Evolutionary conservation across 2,888 invertebrate species (phyloP).

Genomic region (Sarcophaga rosellei): DNA sequence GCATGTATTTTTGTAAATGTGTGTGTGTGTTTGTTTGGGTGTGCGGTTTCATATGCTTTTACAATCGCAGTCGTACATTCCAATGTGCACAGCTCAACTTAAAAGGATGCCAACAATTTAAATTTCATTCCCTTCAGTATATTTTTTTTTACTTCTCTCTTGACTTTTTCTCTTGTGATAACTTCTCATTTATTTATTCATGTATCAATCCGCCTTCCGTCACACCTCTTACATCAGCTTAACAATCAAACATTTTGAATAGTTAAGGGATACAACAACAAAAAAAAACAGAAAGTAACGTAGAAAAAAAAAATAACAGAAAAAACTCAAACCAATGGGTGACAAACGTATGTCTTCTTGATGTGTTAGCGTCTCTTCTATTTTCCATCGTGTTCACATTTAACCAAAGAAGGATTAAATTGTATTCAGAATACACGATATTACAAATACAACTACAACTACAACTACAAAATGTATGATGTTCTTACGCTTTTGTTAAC

Average conservation of each 20-base stretch:
- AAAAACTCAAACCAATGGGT: slow-evolving; percentile 16
- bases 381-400: slow-evolving; percentile 21
- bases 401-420: slow-evolving; percentile 34
- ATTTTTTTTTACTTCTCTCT: not conserved
- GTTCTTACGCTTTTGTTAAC: not conserved
- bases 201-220: slow-evolving; percentile 2
- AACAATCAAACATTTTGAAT: not conserved
- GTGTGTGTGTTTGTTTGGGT: not conserved
- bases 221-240: not conserved
- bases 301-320: not conserved
- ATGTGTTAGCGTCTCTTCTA: slow-evolving; percentile 33
- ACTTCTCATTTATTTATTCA: slow-evolving; percentile 9
- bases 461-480: not conserved
- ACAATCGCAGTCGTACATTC: slow-evolving; percentile 20
- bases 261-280: not conserved
- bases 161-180: not conserved
- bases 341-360: slow-evolving; percentile 43
- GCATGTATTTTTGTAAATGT: not conserved
- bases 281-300: not conserved
- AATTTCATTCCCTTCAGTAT: slow-evolving; percentile 33
- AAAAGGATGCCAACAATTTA: slow-evolving; percentile 57
- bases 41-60: not conserved
- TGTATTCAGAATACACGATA: slow-evolving; percentile 7
- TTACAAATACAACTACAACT: not conserved
- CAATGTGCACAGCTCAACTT: slow-evolving; percentile 11